A percentile compares a stretch with the other conserved stretches of the same genome.
phyloP scores from a whole-genome alignment of 2,113 vertebrate genomes.

The Benitochromis conjunctus region DNA sequence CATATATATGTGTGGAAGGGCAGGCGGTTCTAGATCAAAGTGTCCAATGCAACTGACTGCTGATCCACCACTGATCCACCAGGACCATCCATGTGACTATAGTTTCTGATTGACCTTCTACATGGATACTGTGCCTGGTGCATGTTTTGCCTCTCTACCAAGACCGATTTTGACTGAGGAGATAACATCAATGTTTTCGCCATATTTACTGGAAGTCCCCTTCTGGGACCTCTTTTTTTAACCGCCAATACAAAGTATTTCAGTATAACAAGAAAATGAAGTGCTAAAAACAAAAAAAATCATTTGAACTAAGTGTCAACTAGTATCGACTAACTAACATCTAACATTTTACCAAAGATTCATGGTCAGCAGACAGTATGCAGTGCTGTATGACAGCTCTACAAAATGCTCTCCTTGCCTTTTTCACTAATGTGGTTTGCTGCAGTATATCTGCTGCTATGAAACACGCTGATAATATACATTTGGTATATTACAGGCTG shows the following conservation, averaged over 20 bases:
- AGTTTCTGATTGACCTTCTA: not conserved
- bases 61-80: not conserved
- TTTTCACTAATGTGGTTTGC: not conserved
- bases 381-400: not conserved
- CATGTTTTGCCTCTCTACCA: not conserved
- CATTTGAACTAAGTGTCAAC: not conserved
- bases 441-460: not conserved
- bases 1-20: not conserved
- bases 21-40: not conserved
- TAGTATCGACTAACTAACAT: no score
- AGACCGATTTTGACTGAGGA: not conserved
- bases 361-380: not conserved
- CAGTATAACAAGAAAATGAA: not conserved
- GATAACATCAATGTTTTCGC: not conserved
- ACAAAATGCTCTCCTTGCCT: not conserved
- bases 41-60: not conserved
- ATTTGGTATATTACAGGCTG: slow-evolving; percentile 16
- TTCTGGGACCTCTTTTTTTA: not conserved
- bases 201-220: not conserved
- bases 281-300: not conserved
- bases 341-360: not conserved
- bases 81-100: not conserved
- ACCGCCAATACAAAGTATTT: not conserved
- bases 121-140: not conserved
- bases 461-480: not conserved